Evolutionary conservation across 1,140 invertebrate genomes (phyloP).

Genomic region (Diabrotica undecimpunctata): DNA sequence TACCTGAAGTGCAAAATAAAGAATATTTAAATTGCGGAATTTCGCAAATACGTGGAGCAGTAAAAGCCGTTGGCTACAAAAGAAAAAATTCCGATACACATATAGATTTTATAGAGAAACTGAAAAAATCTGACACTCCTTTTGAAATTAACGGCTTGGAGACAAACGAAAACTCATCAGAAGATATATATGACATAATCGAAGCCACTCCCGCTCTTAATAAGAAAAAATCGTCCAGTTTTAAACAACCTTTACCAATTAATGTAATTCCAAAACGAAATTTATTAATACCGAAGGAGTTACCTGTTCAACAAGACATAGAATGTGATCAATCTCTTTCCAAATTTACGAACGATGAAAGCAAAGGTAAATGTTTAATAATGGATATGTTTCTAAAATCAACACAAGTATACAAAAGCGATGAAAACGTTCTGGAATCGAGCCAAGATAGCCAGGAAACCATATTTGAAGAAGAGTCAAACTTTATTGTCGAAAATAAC

Average conservation of each 20-base stretch:
- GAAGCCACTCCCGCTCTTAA: neutral
- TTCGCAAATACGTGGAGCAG: slow-evolving; percentile 36
- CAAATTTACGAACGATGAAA: slow-evolving; percentile 30
- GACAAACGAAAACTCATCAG: neutral
- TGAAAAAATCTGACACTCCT: neutral
- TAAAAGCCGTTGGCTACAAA: slow-evolving; percentile 34
- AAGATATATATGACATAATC: slow-evolving; percentile 6
- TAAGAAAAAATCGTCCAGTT: neutral
- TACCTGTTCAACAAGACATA: too few relatives aligned
- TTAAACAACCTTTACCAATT: slow-evolving; percentile 13
- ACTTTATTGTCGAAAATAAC: slow-evolving; percentile 27
- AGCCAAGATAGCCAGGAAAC: slow-evolving; percentile 17
- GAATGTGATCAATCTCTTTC: slow-evolving; percentile 10
- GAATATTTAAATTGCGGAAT: slow-evolving; percentile 30
- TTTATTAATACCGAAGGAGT: neutral
- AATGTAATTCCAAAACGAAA: neutral
- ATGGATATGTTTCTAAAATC: slow-evolving; percentile 44
- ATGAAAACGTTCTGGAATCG: slow-evolving; percentile 15
- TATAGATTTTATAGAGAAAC: neutral
- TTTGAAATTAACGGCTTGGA: neutral
- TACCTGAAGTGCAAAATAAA: slow-evolving; percentile 1
- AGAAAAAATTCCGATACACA: slow-evolving; percentile 15
- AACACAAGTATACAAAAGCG: slow-evolving; percentile 25
- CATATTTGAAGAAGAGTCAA: slow-evolving; percentile 25
- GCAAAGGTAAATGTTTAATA: slow-evolving; percentile 37